Base-by-base conservation (phyloP, 1,140 invertebrate species). In the Lucilia cuprina region DNA sequence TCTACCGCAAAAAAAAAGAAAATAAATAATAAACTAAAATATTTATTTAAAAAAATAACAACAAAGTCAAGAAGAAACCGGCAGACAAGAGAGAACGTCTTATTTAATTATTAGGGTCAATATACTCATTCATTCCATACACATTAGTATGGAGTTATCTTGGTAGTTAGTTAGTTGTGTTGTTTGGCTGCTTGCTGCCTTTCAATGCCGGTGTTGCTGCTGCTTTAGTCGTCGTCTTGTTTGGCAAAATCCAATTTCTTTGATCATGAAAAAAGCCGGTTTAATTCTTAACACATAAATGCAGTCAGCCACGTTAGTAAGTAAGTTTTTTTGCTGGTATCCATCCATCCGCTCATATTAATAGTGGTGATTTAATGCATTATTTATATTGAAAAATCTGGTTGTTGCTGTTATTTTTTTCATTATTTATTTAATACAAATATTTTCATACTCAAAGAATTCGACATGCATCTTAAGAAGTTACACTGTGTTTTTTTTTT, bases 261-360 rank as follows among this genome's bases (percentile, higher is more conserved):
- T 60, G 55, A 60, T 60, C 55, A 60, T 60, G 55, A 60, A 60
- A 60, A n/a, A 60, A 60, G 55, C 55, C 55, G 55, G 55, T 60
- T 60, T 60, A 17, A 17, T 60, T 14, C 13, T 60, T 60, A 60
- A 60, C 55, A 60, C 14, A 41, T 41, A 41, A 60, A 60, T 60
- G 55, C 55, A 60, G 55, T 60, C 55, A 60, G 55, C 55, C 55
- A 60, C 41, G 41, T 41, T 41, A 41, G 41, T 41, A 10, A 41
- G 10, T 41, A 10, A 41, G 55, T 5, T 7, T 8, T 41, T 7
- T 7, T 41, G 41, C 5, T 41, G 41, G 41, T 41, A 10, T 7
- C 10, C 10, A 10, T 41, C 7, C 41, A 41, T 10, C 10, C 41
- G 41, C 10, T 41, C 41, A 10, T 41, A 41, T 41, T 41, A 5